Conservation (phyloP, 2,888 invertebrate genomes). For the Stenichneumon culpator region DNA sequence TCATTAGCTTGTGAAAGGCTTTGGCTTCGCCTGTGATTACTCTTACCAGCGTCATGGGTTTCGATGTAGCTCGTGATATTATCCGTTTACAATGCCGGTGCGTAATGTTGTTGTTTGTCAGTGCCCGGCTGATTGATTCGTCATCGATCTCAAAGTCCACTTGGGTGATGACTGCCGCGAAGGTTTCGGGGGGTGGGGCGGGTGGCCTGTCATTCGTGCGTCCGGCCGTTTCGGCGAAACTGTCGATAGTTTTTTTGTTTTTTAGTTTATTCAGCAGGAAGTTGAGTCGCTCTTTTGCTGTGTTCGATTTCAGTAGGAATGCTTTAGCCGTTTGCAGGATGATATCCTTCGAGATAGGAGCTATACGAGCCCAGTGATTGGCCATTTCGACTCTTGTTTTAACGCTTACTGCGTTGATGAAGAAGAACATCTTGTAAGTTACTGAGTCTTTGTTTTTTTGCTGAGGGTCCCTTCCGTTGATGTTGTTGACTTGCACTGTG, state of each 20-base stretch:
- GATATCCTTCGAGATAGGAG: not conserved
- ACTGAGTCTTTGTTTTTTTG: not conserved
- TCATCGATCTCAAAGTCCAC: not conserved
- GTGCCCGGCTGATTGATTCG: not conserved
- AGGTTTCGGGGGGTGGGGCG: not conserved
- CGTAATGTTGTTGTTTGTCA: not conserved
- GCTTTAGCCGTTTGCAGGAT: constrained; percentile 20
- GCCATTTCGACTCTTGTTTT: constrained; percentile 22
- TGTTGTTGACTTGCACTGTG: not conserved
- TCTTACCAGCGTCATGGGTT: not conserved
- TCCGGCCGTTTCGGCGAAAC: constrained; percentile 15
- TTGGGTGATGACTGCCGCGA: constrained; percentile 19
- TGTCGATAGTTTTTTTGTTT: not conserved
- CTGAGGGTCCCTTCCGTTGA: not conserved
- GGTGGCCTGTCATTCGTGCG: not conserved
- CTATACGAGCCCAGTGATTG: not conserved
- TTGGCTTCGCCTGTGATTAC: not conserved
- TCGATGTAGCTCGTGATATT: not conserved
- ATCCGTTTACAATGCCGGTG: not conserved
- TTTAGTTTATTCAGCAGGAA: constrained; percentile 7
- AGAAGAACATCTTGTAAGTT: not conserved
- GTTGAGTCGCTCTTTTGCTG: not conserved
- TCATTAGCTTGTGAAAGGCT: not conserved
- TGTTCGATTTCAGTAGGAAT: constrained; percentile 19
- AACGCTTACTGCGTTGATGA: constrained; percentile 1